Base-by-base conservation (phyloP, 2,888 invertebrate species). In the Cephalotes varians region DNA sequence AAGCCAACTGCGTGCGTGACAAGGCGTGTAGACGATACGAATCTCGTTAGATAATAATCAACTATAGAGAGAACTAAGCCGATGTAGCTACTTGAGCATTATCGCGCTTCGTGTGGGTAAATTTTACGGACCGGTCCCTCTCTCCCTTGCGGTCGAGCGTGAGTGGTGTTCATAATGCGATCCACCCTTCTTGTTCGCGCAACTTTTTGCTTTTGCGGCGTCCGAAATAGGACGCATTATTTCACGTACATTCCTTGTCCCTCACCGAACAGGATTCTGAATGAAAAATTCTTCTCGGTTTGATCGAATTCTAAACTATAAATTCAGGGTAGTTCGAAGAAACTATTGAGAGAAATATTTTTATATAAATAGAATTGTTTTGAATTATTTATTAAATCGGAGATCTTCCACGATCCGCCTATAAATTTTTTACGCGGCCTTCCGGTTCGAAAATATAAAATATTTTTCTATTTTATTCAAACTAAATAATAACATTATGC, bases 151-250 rank as follows among this genome's bases (percentile, higher is more conserved):
- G 54, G 54, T 67, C 67, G 40, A 21, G 67, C 67, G 15, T 76
- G 74, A 81, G 60, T 72, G 40, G 73, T 31, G 47, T 56, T 60
- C 25, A 72, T 72, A 80, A 80, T 80, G 47, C 74, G 80, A 69
- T 37, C 6, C 34, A 31, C n/a, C 12, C 40, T 25, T 34, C 79
- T 58, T 60, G 71, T 60, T 60, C 44, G 47, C 21, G 47, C 25
- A 79, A 71, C 47, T 80, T n/a, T n/a, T n/a, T n/a, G n/a, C n/a
- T n/a, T 58, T 49, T 54, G 47, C 18, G 34, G 25, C 28, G 18
- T 56, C 1, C 49, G 44, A 49, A 15, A 40, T 31, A 21, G 54
- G 25, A 58, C 21, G 58, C 18, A 73, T 80, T 62, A 28, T 72
- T 73, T 62, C 54, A 40, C 12, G 10, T 58, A 49, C 28, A 31